Conservation (phyloP, 1,140 invertebrate genomes). For the Brachionus rotundiformis region DNA sequence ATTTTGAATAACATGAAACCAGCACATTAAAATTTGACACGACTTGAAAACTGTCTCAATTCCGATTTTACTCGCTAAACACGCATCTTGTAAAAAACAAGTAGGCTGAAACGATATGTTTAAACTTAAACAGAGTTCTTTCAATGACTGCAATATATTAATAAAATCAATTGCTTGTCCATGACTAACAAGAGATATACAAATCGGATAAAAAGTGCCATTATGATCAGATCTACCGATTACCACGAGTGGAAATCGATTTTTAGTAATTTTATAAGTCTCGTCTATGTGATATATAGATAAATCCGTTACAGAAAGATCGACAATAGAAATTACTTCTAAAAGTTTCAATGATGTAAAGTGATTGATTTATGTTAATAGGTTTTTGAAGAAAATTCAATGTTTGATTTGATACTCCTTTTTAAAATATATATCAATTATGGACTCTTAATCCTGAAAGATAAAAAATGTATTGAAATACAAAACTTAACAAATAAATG, state of each 20-base stretch:
- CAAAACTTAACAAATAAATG: not conserved
- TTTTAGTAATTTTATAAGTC: slow-evolving; percentile 36
- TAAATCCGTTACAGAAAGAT: not conserved
- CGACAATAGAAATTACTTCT: not conserved
- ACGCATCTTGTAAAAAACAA: slow-evolving; percentile 20
- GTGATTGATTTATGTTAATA: too few relatives aligned
- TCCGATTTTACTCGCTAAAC: not conserved
- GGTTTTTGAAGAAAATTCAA: too few relatives aligned
- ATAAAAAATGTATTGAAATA: not conserved
- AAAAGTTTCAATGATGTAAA: too few relatives aligned
- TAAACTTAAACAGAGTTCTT: slow-evolving; percentile 14
- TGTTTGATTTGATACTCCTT: too few relatives aligned
- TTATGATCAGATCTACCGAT: slow-evolving; percentile 23
- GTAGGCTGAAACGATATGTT: not conserved
- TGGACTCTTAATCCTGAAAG: not conserved
- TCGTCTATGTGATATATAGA: not conserved
- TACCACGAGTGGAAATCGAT: not conserved
- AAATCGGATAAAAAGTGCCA: slow-evolving; percentile 8
- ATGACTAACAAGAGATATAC: slow-evolving; percentile 5
- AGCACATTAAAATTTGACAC: not conserved
- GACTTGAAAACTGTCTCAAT: not conserved
- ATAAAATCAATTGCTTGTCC: not conserved
- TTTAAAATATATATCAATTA: too few relatives aligned
- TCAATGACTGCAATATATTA: not conserved
- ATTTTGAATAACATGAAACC: slow-evolving; percentile 15